phyloP scores from a whole-genome alignment of 2,113 vertebrate species.

The Columba janthina region DNA sequence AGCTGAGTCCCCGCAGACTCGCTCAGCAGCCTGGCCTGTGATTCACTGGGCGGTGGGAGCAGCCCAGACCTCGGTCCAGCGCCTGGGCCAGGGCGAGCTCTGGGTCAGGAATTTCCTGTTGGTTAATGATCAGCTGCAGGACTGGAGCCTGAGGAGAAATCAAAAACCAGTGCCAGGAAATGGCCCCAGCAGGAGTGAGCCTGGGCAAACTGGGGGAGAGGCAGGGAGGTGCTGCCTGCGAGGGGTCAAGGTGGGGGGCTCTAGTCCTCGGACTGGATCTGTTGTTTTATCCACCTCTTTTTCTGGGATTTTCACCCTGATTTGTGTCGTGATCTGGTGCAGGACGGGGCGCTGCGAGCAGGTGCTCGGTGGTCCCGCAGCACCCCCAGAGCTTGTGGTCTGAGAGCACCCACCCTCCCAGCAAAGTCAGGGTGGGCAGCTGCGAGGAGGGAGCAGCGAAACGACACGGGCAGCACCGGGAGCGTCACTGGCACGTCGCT shows the following conservation, averaged over 20 bases:
- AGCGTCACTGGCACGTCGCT: background rate
- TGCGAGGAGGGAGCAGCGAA: background rate
- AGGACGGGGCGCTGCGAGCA: background rate
- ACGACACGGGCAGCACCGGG: rapidly evolving
- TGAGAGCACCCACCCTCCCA: background rate
- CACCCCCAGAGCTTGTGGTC: background rate
- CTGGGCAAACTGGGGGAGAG: background rate
- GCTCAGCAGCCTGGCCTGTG: background rate
- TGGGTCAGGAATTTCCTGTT: conserved; percentile 63
- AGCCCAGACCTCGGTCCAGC: background rate
- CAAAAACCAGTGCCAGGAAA: background rate
- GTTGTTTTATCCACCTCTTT: background rate
- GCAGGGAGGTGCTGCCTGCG: background rate
- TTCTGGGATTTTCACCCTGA: background rate
- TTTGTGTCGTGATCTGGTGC: rapidly evolving
- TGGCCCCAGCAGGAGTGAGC: background rate
- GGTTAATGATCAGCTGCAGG: conserved; percentile 58
- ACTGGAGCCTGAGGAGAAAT: background rate
- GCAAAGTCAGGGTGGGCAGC: too few relatives aligned
- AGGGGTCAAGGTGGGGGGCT: background rate
- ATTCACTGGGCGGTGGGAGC: background rate
- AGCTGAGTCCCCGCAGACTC: background rate
- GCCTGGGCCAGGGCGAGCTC: background rate
- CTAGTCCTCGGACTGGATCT: rapidly evolving
- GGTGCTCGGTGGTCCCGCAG: background rate